Evolutionary conservation across 2,888 invertebrate species (phyloP).

Genomic region (Lobophora halterata): DNA sequence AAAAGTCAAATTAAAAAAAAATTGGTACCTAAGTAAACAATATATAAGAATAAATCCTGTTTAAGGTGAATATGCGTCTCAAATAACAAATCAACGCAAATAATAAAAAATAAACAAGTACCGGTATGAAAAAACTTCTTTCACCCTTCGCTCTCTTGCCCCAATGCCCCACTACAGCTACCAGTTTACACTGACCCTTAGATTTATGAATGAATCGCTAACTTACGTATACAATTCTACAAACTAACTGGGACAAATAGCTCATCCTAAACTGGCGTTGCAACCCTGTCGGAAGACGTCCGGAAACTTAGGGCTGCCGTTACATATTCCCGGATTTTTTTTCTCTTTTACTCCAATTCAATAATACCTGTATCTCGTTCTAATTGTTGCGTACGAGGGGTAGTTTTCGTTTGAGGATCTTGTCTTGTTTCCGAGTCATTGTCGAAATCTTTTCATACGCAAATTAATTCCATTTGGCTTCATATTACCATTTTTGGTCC

Average conservation of each 20-base stretch:
- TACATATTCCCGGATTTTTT: slow-evolving; percentile 40
- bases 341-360: slow-evolving; percentile 41
- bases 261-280: slow-evolving; percentile 46
- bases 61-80: no score
- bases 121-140: slow-evolving; percentile 26
- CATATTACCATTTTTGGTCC: slow-evolving; percentile 18
- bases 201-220: slow-evolving; percentile 39
- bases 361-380: slow-evolving; percentile 38
- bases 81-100: slow-evolving; percentile 3
- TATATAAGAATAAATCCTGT: no score
- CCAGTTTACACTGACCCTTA: slow-evolving; percentile 40
- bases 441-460: slow-evolving; percentile 44
- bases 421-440: slow-evolving; percentile 46
- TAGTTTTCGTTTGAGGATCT: slow-evolving; percentile 49
- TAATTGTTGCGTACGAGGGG: slow-evolving; percentile 55
- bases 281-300: slow-evolving; percentile 58
- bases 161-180: slow-evolving; percentile 60
- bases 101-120: slow-evolving; percentile 7
- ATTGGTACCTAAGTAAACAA: no score
- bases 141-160: slow-evolving; percentile 46
- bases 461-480: slow-evolving; percentile 42
- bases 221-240: slow-evolving; percentile 28
- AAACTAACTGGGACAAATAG: slow-evolving; percentile 41
- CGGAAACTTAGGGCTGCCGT: slow-evolving; percentile 65
- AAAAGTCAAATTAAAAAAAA: no score